Base-by-base conservation (phyloP, 2,113 vertebrate species). In the Gobius niger region DNA sequence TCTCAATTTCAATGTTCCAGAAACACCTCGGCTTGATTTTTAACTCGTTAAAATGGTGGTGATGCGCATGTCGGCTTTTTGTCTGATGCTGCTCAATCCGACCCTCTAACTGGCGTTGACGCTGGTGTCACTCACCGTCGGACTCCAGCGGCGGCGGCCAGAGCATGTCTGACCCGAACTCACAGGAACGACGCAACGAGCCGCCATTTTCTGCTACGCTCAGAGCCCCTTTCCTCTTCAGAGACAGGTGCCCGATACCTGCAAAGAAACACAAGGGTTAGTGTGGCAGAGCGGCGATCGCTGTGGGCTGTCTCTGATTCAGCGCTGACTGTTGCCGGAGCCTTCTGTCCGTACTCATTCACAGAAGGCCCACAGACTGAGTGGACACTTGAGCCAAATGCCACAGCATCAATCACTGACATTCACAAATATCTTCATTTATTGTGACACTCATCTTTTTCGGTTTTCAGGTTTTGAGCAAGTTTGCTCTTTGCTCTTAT, bases 121-220 rank as follows among this genome's bases (percentile, higher is more conserved):
- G 24, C 24, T 34, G 24, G 15, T 12, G 1, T 63, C 61, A 86
- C 91, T 19, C 78, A 94, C 93, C 93, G 52, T 94, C 92, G 0
- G 93, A 93, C 87, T 94, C 93, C 83, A 93, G 89, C 19, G 90
- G 93, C 0, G 93, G 92, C 0, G 92, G 93, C 93, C 93, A 94
- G 81, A 91, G 56, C 88, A 94, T 92, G 82, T 94, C 93, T 0
- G 92, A 94, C 24, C 93, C 93, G 13, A 94, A 94, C 88, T 94
- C 92, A 12, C 93, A 94, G 88, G 92, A 93, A 6, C 93, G 90
- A 1, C 93, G 86, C 78, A 94, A 85, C 59, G 93, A 93, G 24
- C 92, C 92, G 47, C 93, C 93, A 42, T 94, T 94, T 85, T 94
- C 93, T 0, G 91, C 91, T 0, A 93, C 82, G 7, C 90, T 91